phyloP scores from a whole-genome alignment of 2,888 invertebrate species.

The Synergus umbraculus region DNA sequence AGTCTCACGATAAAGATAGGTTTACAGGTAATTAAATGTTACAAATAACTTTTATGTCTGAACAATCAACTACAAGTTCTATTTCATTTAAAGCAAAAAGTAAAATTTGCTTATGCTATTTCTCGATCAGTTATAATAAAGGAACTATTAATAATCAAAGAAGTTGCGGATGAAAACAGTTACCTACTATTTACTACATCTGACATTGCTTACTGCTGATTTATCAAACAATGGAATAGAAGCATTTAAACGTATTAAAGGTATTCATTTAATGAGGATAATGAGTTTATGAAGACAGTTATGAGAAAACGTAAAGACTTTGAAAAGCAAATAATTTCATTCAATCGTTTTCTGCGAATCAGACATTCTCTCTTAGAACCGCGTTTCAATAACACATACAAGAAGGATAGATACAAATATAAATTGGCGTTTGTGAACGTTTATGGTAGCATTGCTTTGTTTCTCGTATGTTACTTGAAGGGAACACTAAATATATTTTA shows the following conservation, averaged over 20 bases:
- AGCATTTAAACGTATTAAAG: too few relatives aligned
- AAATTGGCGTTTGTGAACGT: background rate
- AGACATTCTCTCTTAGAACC: background rate
- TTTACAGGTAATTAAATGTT: conserved; percentile 38
- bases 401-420: conserved; percentile 19
- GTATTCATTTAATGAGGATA: too few relatives aligned
- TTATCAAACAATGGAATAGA: too few relatives aligned
- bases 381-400: background rate
- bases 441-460: conserved; percentile 24
- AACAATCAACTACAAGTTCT: background rate
- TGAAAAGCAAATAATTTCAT: too few relatives aligned
- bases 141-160: too few relatives aligned
- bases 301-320: too few relatives aligned
- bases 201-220: too few relatives aligned
- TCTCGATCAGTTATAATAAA: too few relatives aligned
- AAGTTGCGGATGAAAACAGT: too few relatives aligned
- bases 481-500: conserved; percentile 8
- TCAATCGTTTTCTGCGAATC: background rate
- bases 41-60: conserved; percentile 5
- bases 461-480: conserved; percentile 28
- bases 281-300: too few relatives aligned
- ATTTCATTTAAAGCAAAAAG: background rate
- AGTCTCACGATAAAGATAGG: conserved; percentile 22
- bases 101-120: background rate
- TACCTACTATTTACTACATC: too few relatives aligned